These are phyloP conservation scores for Montipora sp. DNA, from an alignment of 64 coral and sea anemone species.

Conservation along the genomic window DNA sequence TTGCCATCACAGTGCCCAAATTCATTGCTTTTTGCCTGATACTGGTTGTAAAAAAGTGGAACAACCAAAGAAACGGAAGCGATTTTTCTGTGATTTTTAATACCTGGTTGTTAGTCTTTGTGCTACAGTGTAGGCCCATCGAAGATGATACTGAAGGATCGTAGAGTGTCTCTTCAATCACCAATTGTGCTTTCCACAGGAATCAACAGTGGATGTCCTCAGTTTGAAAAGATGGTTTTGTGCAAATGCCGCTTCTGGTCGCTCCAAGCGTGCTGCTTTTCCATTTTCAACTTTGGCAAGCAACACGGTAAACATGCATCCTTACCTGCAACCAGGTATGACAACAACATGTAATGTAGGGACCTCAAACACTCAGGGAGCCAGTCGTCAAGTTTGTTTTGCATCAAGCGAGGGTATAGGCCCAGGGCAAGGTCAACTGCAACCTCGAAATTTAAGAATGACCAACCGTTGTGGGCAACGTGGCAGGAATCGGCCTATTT, in stretches of 20 bases:
- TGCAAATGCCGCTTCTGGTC: conserved; percentile 52
- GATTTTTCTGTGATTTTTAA: too few relatives aligned
- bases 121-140: too few relatives aligned
- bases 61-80: too few relatives aligned
- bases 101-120: too few relatives aligned
- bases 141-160: background rate
- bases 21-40: too few relatives aligned
- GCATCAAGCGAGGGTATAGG: background rate
- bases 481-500: background rate
- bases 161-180: background rate
- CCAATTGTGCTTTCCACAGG: background rate
- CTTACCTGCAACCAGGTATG: conserved; percentile 20
- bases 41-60: too few relatives aligned
- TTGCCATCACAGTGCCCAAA: too few relatives aligned
- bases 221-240: conserved; percentile 63
- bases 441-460: background rate
- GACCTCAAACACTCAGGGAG: background rate
- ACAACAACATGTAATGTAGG: conserved; percentile 6
- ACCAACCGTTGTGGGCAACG: background rate
- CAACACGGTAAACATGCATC: background rate
- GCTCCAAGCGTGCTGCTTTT: conserved; percentile 2
- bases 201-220: conserved; percentile 38
- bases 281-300: background rate
- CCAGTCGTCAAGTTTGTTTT: conserved; percentile 4
- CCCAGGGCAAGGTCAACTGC: background rate